Evolutionary conservation across 2,113 vertebrate genomes (phyloP).

Genomic region (Argyrosomus japonicus): DNA sequence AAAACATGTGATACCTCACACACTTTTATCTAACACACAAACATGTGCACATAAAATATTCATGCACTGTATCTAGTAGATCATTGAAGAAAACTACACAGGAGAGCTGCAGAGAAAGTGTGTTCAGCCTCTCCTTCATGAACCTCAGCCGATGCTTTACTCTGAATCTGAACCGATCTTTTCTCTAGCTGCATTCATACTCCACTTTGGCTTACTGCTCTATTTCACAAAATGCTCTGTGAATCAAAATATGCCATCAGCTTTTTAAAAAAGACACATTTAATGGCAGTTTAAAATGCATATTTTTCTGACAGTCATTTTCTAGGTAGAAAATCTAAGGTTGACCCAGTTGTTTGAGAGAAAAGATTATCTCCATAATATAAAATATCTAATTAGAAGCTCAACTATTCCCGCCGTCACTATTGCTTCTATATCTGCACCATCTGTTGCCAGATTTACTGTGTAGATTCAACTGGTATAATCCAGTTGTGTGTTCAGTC

Average conservation of each 20-base stretch:
- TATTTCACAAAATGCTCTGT: constrained; percentile 18
- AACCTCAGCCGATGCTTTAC: constrained; percentile 6
- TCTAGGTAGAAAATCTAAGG: constrained; percentile 22
- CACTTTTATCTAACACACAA: constrained; percentile 17
- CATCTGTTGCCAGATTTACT: constrained; percentile 54
- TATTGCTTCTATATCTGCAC: constrained; percentile 35
- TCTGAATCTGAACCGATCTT: constrained; percentile 28
- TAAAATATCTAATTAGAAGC: constrained; percentile 66
- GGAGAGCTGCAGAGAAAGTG: constrained; percentile 30
- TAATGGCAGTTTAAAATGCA: constrained; percentile 2
- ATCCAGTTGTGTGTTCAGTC: not conserved
- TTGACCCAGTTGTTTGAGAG: constrained; percentile 65
- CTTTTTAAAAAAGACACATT: constrained; percentile 11
- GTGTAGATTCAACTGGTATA: constrained; percentile 28
- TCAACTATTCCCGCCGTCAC: constrained; percentile 26
- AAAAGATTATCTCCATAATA: constrained; percentile 51
- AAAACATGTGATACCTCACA: constrained; percentile 17
- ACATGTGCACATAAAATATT: constrained; percentile 43
- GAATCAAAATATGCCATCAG: constrained; percentile 15
- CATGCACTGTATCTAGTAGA: constrained; percentile 14
- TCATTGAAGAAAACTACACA: constrained; percentile 20
- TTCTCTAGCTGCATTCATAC: constrained; percentile 2
- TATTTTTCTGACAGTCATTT: not conserved
- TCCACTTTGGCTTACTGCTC: not conserved
- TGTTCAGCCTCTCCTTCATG: not conserved